Evolutionary conservation across 1,140 invertebrate genomes (phyloP), one percentile per base, ranked within the genome.

Genomic region (Belonocnema kinseyi): DNA sequence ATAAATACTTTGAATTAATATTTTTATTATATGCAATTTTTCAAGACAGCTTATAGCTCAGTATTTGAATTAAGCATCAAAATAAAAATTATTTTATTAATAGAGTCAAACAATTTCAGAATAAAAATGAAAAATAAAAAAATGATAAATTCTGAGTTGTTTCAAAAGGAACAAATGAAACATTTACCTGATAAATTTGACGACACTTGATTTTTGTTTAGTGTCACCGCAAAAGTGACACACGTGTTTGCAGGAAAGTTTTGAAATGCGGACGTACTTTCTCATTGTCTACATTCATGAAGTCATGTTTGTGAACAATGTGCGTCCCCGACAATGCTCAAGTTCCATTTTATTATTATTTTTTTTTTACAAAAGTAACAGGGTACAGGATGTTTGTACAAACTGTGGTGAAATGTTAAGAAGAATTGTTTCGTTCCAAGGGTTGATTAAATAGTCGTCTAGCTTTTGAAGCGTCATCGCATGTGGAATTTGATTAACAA

Each of bases 401-500:
- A 66, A 66, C 61, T 66, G 61, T 33, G 33, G 61, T 66, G 61
- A 66, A 66, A 66, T 40, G 61, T 66, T 66, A 33, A 40, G 33
- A 40, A 66, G 61, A 66, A 16, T 66, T 66, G 46, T 66, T 26
- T 33, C 40, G 33, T 33, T 33, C 14, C 33, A 66, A 33, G 61
- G 46, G 61, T 66, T 66, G 61, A 66, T 66, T 46, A 66, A 66
- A 66, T 40, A 66, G 1, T 66, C 61, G 61, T 66, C 26, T 66
- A 66, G 33, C 40, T 66, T 66, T 40, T 66, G 33, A 66, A 66
- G 61, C 61, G 26, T 66, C 61, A 66, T 66, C 61, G 61, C 61
- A 66, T 66, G 61, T 66, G 61, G 61, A 66, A 58, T 66, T 82
- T 78, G 79, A 78, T 82, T 82, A 79, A 82, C 75, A 72, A 72